Evolutionary conservation across 1,140 invertebrate genomes (phyloP).

Genomic region (Medauroidea extradentata): DNA sequence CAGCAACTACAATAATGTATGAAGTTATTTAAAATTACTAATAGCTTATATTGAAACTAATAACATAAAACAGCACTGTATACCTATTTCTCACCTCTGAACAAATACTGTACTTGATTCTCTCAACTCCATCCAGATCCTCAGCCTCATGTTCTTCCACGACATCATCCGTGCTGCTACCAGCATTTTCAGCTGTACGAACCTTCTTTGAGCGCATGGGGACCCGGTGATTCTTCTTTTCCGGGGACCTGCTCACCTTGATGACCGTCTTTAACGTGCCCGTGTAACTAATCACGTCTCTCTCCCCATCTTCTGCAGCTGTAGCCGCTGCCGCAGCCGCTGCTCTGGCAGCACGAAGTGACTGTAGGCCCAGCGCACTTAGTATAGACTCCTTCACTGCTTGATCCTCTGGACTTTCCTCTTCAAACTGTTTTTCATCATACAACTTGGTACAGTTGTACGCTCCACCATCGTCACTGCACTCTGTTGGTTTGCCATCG

Average conservation of each 20-base stretch:
- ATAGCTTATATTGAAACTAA: no score
- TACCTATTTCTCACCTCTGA: constrained; percentile 61
- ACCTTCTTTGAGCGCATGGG: no score
- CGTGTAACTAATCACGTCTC: constrained; percentile 50
- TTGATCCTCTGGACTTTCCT: constrained; percentile 52
- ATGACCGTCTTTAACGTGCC: constrained; percentile 76
- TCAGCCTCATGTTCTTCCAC: constrained; percentile 46
- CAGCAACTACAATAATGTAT: no score
- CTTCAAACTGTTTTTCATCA: not conserved
- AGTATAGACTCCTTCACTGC: constrained; percentile 58
- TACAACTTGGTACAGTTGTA: not conserved
- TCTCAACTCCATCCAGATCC: constrained; percentile 26
- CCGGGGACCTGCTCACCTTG: constrained; percentile 54
- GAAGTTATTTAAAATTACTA: no score
- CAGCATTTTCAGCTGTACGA: constrained; percentile 59
- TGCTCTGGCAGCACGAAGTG: constrained; percentile 50
- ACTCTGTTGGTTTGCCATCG: not conserved
- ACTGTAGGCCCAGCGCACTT: constrained; percentile 58
- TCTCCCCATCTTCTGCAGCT: constrained; percentile 13
- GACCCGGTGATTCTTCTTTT: constrained; percentile 14
- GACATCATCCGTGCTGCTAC: constrained; percentile 43
- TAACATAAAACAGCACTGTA: no score
- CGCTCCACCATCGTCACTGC: not conserved
- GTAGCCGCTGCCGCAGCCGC: not conserved
- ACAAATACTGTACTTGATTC: constrained; percentile 59